Base-by-base conservation (phyloP, 2,113 vertebrate species). In the Brachionichthys hirsutus region DNA sequence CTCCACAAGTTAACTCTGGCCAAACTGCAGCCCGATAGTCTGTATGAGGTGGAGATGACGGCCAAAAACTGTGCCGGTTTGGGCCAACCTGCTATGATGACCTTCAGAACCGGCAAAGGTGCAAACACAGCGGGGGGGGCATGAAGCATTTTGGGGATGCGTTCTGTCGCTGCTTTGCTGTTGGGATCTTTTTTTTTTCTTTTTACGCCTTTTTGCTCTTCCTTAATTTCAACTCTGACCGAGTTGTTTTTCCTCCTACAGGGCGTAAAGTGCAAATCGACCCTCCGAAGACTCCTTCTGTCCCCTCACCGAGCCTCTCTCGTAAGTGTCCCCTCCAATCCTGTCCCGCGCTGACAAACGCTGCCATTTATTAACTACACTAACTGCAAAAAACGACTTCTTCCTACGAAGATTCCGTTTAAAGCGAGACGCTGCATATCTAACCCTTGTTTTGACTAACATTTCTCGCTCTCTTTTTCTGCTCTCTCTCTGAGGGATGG, bases 1-100 rank as follows among this genome's bases (percentile, higher is more conserved):
- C 94, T 97, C 54, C 89, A 95, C 56, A 95, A 89, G 62, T 87
- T 98, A 50, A 93, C 90, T 11, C 90, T 99, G 64, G 89, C 90
- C 56, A 94, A 91, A 67, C 91, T 99, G 56, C 95, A 97, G 73
- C 94, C 97, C 0, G 92, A 94, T 59, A 98, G 96, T 62, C 88
- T 98, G 54, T 99, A 99, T 0, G 97, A 99, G 82, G 97, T 99
- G 67, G 97, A 98, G 87, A 98, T 98, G 95, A 83, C 94, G 0
- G 94, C 94, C 48, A 93, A 92, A 78, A 98, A 95, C 89, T 98
- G 97, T 48, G 91, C 93, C 0, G 97, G 96, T 1, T 84, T 96
- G 62, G 95, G 97, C 44, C 97, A 99, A 84, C 95, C 94, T 0
- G 96, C 97, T 60, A 99, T 99, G 97, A 95, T 99, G 91, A 98